A percentile compares a stretch with the other conserved stretches of the same genome.
Conservation (phyloP, 2,113 vertebrate genomes). For the Psittacus erithacus region DNA sequence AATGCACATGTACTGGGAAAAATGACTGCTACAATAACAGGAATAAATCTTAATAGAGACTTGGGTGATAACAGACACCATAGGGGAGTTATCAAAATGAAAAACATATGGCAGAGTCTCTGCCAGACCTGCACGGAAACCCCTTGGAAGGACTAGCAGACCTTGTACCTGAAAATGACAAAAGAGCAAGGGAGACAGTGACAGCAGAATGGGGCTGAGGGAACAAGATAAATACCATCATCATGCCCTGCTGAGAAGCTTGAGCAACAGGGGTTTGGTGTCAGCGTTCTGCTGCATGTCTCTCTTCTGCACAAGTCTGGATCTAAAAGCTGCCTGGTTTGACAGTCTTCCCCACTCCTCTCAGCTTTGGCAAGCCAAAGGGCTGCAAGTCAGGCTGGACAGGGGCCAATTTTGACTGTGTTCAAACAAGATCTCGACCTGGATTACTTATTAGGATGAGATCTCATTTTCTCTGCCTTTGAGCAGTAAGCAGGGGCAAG, state of each 20-base stretch:
- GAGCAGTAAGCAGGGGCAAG: background rate
- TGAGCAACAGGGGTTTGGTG: background rate
- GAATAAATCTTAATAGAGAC: constrained; percentile 74
- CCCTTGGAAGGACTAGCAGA: background rate
- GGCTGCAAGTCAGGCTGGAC: background rate
- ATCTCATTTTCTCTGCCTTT: background rate
- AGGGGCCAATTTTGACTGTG: background rate
- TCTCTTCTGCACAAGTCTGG: background rate
- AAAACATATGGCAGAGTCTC: constrained; percentile 34
- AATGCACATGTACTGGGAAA: constrained; percentile 62
- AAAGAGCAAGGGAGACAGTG: background rate
- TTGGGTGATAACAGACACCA: constrained; percentile 69
- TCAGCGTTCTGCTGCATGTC: background rate
- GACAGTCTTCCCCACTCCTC: background rate
- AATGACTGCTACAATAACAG: constrained; percentile 68
- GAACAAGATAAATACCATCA: background rate
- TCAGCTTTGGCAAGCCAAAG: background rate
- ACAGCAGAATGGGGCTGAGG: background rate
- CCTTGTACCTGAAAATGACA: constrained; percentile 11
- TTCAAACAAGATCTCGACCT: background rate
- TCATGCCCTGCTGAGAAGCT: background rate
- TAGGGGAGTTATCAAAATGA: constrained; percentile 65
- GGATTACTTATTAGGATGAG: background rate
- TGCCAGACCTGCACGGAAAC: constrained; percentile 52
- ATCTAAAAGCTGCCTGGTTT: background rate